These are phyloP conservation scores for Orcinus orca DNA, from an alignment of 2,113 vertebrate species.

Conservation along the genomic window DNA sequence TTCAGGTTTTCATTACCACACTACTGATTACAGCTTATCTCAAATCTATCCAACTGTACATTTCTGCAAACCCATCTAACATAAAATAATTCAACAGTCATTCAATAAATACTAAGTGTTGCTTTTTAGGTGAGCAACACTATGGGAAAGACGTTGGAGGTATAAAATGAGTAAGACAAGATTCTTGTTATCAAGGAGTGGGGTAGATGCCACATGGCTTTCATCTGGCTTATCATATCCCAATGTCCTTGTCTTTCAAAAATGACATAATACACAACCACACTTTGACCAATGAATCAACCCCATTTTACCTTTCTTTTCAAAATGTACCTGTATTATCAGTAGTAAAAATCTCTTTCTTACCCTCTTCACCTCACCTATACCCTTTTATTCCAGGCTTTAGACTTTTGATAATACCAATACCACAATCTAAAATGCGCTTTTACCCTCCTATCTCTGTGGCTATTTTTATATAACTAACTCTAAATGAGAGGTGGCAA, in stretches of 20 bases:
- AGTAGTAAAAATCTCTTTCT: neutral
- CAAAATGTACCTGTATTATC: neutral
- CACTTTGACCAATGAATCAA: neutral
- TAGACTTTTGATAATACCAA: neutral
- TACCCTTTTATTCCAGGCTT: neutral
- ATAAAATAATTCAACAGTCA: neutral
- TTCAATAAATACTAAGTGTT: neutral
- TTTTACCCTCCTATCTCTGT: neutral
- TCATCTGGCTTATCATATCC: neutral
- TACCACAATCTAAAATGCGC: neutral
- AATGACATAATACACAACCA: neutral
- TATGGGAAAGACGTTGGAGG: neutral
- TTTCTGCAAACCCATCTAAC: neutral
- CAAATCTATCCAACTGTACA: neutral
- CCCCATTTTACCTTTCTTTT: neutral
- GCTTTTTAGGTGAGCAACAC: neutral
- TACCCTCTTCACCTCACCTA: neutral
- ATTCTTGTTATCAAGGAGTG: neutral
- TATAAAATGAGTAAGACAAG: neutral
- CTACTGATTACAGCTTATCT: neutral
- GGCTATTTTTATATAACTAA: conserved; percentile 14
- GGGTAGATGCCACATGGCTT: neutral
- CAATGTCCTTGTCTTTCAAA: neutral
- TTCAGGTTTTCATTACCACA: neutral
- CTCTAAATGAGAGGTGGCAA: neutral